phyloP scores from a whole-genome alignment of 2,888 invertebrate species.

The Polydrusus pterygomalis region DNA sequence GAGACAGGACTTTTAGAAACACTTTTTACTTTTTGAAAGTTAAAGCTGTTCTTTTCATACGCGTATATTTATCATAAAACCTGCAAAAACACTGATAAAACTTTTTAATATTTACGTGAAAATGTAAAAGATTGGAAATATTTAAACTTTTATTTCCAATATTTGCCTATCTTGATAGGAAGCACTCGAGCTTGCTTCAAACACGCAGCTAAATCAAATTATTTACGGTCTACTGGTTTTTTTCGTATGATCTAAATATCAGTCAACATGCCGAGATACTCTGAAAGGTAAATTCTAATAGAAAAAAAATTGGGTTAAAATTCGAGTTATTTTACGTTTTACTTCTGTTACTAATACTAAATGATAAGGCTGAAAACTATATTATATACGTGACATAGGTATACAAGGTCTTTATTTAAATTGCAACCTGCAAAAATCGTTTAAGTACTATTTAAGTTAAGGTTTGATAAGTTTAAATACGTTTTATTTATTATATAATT shows the following conservation, averaged over 20 bases:
- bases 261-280: slow-evolving; percentile 1
- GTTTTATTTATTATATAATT: too few species aligned
- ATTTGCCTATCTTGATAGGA: neutral
- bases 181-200: neutral
- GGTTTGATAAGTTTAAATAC: too few species aligned
- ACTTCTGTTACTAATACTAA: neutral
- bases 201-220: neutral
- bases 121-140: neutral
- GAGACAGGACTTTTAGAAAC: too few species aligned
- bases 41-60: too few species aligned
- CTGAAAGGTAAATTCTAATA: neutral
- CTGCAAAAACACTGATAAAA: too few species aligned
- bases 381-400: too few species aligned
- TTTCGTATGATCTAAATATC: slow-evolving; percentile 10
- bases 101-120: neutral
- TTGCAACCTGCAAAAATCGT: too few species aligned
- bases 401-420: too few species aligned
- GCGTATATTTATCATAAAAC: too few species aligned
- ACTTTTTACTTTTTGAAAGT: too few species aligned
- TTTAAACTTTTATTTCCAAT: neutral
- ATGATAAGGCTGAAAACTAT: too few species aligned
- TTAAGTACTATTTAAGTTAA: too few species aligned
- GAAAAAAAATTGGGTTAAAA: neutral
- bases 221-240: neutral
- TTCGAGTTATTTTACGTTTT: neutral